A percentile compares a stretch with the other conserved stretches of the same genome.
Evolutionary conservation across 2,888 invertebrate species (phyloP).

Genomic region (Erebia aethiops): DNA sequence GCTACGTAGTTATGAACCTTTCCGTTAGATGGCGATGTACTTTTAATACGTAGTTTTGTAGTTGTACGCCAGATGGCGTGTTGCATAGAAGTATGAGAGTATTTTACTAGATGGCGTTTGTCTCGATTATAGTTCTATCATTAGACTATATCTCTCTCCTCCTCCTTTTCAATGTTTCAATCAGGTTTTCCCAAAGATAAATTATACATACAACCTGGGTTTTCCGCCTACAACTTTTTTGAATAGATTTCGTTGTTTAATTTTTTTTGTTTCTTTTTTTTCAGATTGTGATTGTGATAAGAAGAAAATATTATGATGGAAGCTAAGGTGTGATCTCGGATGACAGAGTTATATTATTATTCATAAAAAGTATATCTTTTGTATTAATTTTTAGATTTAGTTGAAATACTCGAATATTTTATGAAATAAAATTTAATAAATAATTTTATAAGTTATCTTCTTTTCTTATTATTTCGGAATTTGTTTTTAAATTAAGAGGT

Average conservation of each 20-base stretch:
- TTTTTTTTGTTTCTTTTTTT: conserved; percentile 45
- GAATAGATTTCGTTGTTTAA: background rate
- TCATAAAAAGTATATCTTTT: conserved; percentile 52
- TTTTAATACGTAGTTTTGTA: background rate
- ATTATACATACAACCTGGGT: no score
- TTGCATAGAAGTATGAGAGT: background rate
- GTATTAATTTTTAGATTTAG: conserved; percentile 45
- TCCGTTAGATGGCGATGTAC: background rate
- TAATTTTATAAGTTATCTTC: conserved; percentile 32
- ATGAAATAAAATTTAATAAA: conserved; percentile 42
- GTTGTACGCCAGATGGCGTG: conserved; percentile 25
- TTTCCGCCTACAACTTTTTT: background rate
- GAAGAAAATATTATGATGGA: conserved; percentile 56
- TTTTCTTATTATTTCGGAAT: background rate
- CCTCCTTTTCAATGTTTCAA: no score
- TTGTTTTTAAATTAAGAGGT: no score
- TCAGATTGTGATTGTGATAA: conserved; percentile 65
- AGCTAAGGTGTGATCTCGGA: conserved; percentile 78
- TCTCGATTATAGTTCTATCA: background rate
- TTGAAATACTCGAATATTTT: conserved; percentile 45
- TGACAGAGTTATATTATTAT: conserved; percentile 57
- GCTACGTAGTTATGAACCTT: background rate
- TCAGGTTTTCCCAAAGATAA: no score
- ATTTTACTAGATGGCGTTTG: background rate
- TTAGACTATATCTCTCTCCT: no score